Evolutionary conservation across 2,113 vertebrate genomes (phyloP).

Genomic region (Oplegnathus fasciatus): DNA sequence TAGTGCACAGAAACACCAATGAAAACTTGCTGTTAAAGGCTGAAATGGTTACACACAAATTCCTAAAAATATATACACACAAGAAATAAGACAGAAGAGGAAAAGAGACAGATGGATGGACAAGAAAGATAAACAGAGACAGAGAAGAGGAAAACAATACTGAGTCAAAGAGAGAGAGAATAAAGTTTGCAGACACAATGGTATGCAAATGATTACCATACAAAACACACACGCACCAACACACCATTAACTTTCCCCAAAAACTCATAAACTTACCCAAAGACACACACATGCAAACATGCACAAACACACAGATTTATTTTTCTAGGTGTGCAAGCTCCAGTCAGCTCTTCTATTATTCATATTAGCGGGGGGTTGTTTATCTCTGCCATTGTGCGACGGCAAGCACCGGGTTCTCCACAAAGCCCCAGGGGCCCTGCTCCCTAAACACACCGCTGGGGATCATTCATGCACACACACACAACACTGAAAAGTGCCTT

Average conservation of each 20-base stretch:
- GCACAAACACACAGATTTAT: constrained; percentile 42
- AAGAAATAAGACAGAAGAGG: neutral
- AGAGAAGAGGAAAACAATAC: constrained; percentile 24
- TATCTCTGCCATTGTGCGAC: constrained; percentile 65
- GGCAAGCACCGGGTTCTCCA: constrained; percentile 55
- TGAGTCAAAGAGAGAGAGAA: constrained; percentile 15
- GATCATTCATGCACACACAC: constrained; percentile 46
- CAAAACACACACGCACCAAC: constrained; percentile 7
- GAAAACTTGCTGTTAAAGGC: constrained; percentile 2
- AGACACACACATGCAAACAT: constrained; percentile 26
- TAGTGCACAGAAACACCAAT: neutral
- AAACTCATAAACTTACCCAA: constrained; percentile 20
- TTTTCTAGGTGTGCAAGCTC: constrained; percentile 52
- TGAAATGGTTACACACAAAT: constrained; percentile 13
- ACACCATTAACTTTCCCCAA: constrained; percentile 11
- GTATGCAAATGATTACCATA: constrained; percentile 32
- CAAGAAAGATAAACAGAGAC: constrained; percentile 15
- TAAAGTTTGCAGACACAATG: constrained; percentile 29
- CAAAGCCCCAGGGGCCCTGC: constrained; percentile 60
- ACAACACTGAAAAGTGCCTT: constrained; percentile 18
- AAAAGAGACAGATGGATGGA: constrained; percentile 9
- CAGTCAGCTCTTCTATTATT: constrained; percentile 78
- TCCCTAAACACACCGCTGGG: constrained; percentile 68
- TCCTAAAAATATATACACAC: neutral
- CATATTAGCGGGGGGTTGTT: constrained; percentile 73